These are phyloP conservation scores for Caloenas nicobarica DNA, from an alignment of 2,113 vertebrate species.

Conservation along the genomic window DNA sequence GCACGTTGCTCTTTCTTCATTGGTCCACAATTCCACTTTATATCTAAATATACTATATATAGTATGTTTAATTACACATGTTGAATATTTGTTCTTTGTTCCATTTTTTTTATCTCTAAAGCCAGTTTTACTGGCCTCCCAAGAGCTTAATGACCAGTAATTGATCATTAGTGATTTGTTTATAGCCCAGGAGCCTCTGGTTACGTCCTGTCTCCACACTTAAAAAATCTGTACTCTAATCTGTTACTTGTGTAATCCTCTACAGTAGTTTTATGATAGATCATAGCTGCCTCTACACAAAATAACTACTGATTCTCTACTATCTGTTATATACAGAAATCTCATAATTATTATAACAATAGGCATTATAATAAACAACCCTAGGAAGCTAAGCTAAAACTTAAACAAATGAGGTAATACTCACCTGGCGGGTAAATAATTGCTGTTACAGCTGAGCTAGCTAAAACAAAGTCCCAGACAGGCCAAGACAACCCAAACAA, in stretches of 20 bases:
- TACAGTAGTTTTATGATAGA: background rate
- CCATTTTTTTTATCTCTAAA: constrained; percentile 29
- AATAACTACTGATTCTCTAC: background rate
- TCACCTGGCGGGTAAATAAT: background rate
- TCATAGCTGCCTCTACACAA: background rate
- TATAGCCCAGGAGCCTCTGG: background rate
- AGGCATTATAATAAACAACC: background rate
- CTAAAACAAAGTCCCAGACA: background rate
- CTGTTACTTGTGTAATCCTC: background rate
- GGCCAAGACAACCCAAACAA: background rate
- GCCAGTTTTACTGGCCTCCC: background rate
- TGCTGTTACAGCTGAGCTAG: background rate
- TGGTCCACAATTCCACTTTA: background rate
- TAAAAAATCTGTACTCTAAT: background rate
- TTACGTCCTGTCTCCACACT: background rate
- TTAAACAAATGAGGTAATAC: background rate
- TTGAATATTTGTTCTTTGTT: constrained; percentile 39
- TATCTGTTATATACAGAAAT: background rate
- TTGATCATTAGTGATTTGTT: background rate
- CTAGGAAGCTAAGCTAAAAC: background rate
- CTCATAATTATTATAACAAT: background rate
- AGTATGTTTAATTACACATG: background rate
- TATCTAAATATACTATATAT: background rate
- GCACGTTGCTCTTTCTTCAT: background rate
- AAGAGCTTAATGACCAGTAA: background rate